Conservation (phyloP, 2,797 vertebrate genomes). For the Sebastes ruberrimus region DNA sequence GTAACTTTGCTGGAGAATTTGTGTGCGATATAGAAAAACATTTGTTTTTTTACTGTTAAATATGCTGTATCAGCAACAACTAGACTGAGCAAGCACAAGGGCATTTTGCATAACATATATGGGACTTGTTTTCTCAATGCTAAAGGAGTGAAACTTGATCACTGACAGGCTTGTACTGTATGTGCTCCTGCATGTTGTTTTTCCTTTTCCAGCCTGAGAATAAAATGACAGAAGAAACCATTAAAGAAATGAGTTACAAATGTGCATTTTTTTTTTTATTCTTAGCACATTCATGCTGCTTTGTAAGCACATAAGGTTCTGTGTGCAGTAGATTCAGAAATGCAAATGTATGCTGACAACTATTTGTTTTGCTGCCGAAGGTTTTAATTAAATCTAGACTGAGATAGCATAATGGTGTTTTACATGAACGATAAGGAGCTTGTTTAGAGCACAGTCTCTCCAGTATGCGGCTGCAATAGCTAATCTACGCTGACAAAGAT, state of each 20-base stretch:
- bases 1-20: not conserved
- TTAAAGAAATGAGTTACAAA: not conserved
- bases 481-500: constrained; percentile 6
- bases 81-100: not conserved
- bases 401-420: not conserved
- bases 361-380: not conserved
- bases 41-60: not conserved
- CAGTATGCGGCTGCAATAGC: not conserved
- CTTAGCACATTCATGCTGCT: not conserved
- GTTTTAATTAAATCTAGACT: not conserved
- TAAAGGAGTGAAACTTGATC: not conserved
- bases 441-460: not conserved
- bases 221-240: not conserved
- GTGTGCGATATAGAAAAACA: not conserved
- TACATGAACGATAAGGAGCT: not conserved
- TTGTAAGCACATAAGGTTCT: not conserved
- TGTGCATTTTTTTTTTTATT: not conserved
- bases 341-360: not conserved
- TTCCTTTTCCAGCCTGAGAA: not conserved
- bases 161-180: not conserved
- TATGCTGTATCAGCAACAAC: not conserved
- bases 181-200: not conserved
- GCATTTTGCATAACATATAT: not conserved
- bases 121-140: not conserved
- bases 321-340: not conserved